A percentile compares a stretch with the other conserved stretches of the same genome.
Evolutionary conservation across 2,113 vertebrate genomes (phyloP).

Genomic region (Melanostigma gelatinosum): DNA sequence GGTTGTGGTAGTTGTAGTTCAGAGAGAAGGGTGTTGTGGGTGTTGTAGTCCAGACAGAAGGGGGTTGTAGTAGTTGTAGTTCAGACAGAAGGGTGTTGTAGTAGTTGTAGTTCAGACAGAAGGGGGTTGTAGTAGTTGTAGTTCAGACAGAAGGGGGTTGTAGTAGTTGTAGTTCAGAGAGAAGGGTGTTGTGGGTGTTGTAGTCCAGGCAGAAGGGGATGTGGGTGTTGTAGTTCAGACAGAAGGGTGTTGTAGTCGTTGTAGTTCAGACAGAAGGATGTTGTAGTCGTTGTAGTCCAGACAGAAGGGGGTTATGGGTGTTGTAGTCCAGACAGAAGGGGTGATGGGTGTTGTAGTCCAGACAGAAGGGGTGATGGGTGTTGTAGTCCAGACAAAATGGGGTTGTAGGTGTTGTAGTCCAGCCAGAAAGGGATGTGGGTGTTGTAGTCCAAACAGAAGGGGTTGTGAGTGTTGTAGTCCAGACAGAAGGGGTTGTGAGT

Average conservation of each 20-base stretch:
- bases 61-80: not conserved
- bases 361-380: not conserved
- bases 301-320: constrained; percentile 4
- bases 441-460: not conserved
- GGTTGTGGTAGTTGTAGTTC: not conserved
- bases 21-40: not conserved
- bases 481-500: not conserved
- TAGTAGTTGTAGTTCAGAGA: not conserved
- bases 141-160: not conserved
- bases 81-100: not conserved
- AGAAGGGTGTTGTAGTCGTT: not conserved
- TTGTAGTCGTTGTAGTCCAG: not conserved
- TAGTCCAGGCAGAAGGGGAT: not conserved
- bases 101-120: not conserved
- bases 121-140: not conserved
- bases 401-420: constrained; percentile 1
- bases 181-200: not conserved
- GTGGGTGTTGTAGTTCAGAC: constrained; percentile 18
- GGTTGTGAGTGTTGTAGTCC: constrained; percentile 1
- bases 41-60: not conserved
- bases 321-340: not conserved
- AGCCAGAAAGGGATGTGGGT: not conserved
- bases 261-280: not conserved
- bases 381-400: constrained; percentile 11
- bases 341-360: not conserved